Evolutionary conservation across 2,113 vertebrate genomes (phyloP), one percentile per base, ranked within the genome.

Genomic region (Limanda limanda): DNA sequence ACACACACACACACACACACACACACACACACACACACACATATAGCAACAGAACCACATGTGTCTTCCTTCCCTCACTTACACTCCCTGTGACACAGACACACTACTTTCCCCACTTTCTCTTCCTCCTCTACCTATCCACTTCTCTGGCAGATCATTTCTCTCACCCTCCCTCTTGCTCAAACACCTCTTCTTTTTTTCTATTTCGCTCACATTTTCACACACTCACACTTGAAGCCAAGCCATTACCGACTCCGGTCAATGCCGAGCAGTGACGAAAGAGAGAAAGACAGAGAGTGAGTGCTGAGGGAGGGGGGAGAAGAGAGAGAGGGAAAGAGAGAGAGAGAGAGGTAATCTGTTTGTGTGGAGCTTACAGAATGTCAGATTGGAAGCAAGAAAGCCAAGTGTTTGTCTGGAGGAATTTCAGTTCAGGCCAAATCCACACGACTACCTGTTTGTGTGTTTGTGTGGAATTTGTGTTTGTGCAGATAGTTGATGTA

Each of bases 331-430:
- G 7, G 27, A 31, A 6, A 31, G 27, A 54, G 75, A 71, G 76
- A 11, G 54, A 23, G 54, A 12, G 54, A 1, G 54, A 23, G 15
- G 3, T 3, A 45, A 78, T 64, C 45, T 14, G 25, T 78, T 69
- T 84, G 68, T 88, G 83, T 84, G 65, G 59, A 11, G 66, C 71
- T 81, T 68, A 55, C 47, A 67, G 48, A 72, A 74, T 23, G 61
- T 78, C 55, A 69, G 78, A 68, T 65, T 60, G 73, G 61, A 82
- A 56, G 10, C 25, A 56, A 71, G 47, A 18, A 68, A 58, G 45
- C 56, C 10, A 18, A 85, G 65, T 69, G 74, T 42, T 55, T 87
- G 74, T 56, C 74, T 79, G 74, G 68, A 48, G 81, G 83, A 31
- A 45, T 55, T 63, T 37, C 52, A 64, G 51, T 20, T 12, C 2